Evolutionary conservation across 1,140 invertebrate species (phyloP).

Genomic region (Zeugodacus cucurbitae): DNA sequence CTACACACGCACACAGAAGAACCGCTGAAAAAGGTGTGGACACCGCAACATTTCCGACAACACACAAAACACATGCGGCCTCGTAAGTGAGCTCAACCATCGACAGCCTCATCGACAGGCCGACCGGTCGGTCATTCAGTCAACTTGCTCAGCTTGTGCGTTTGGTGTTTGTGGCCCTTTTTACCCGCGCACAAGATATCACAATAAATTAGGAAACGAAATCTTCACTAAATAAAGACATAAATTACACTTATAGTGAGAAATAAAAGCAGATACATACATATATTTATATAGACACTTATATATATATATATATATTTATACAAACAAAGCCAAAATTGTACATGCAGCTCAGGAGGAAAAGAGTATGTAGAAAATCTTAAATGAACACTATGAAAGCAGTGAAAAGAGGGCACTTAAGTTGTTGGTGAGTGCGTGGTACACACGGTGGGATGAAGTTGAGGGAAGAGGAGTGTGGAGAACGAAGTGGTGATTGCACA

Average conservation of each 20-base stretch:
- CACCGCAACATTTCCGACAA: conserved; percentile 7
- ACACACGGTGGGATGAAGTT: background rate
- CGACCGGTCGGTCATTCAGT: background rate
- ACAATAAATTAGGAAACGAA: conserved; percentile 67
- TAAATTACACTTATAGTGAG: conserved; percentile 64
- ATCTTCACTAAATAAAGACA: conserved; percentile 67
- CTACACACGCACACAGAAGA: background rate
- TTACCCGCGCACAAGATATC: conserved; percentile 61
- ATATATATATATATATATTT: background rate
- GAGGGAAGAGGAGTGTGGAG: background rate
- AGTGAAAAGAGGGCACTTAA: conserved; percentile 24
- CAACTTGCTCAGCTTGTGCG: background rate
- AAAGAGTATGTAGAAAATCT: too few species aligned
- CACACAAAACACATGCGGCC: background rate
- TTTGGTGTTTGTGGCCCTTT: conserved; percentile 48
- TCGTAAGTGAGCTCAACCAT: background rate
- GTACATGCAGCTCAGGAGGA: too few species aligned
- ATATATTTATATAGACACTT: background rate
- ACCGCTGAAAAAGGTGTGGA: conserved; percentile 41
- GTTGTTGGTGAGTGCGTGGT: background rate
- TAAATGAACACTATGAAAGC: background rate
- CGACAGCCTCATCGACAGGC: background rate
- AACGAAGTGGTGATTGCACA: background rate
- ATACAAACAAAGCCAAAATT: background rate
- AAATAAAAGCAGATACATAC: conserved; percentile 39